Evolutionary conservation across 2,797 vertebrate genomes (phyloP), one percentile per base, ranked within the genome.

Genomic region (Varecia variegata): DNA sequence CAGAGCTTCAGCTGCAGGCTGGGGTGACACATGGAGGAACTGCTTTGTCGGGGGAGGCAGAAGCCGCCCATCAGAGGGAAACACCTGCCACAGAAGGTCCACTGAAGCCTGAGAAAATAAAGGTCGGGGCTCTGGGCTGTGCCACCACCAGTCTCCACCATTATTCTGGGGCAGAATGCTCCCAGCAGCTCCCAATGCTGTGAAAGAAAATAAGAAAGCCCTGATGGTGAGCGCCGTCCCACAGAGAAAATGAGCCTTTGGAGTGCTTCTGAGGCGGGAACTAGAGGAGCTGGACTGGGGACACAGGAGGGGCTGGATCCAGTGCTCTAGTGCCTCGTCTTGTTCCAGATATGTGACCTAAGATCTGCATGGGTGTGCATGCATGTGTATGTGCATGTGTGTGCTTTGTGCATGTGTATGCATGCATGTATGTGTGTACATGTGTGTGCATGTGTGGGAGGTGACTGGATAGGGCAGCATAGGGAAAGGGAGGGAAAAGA

Each of bases 81-180:
- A 92, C 85, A 92, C 84, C 88, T 92, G 93, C 35, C 3, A 2
- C 7, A 0, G 67, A 77, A 47, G 20, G 14, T 82, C 47, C 83
- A 18, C 50, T 52, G 84, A 79, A 83, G 62, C 87, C 54, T 54
- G 60, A 82, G 77, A 88, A 94, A 92, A 56, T 56, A 88, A 96
- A 90, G 15, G 40, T 92, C 38, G 23, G 32, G 77, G 23, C 40
- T 58, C 76, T 50, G 90, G 81, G 38, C 87, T 76, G 32, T 56
- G 82, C 80, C 21, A 10, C 38, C 45, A 35, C 54, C 32, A 18
- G 47, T 38, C 20, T 47, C 80, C 62, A 65, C 54, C 4, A 1
- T 90, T 93, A 32, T 80, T 94, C 25, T 27, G 9, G 40, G 77
- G n/a, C 21, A 71, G 56, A 84, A 65, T 11, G 52, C 0, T 50